phyloP scores from a whole-genome alignment of 2,113 vertebrate genomes.

The Varanus komodoensis region DNA sequence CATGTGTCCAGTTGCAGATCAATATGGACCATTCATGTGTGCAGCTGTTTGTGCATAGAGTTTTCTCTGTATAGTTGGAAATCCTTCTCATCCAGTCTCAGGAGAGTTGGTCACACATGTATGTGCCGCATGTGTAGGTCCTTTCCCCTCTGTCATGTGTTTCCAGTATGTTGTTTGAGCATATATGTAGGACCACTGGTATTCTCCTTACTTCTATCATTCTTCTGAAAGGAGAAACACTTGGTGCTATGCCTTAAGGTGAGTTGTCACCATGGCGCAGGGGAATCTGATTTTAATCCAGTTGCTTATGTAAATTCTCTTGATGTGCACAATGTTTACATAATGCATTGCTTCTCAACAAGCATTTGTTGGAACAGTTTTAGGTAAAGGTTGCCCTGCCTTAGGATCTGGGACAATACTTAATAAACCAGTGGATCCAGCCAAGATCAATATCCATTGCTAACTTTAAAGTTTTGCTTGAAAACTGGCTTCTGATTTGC shows the following conservation, averaged over 20 bases:
- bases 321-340: not conserved
- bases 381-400: not conserved
- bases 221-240: not conserved
- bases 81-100: too few species aligned
- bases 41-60: too few species aligned
- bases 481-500: not conserved
- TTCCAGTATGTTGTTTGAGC: not conserved
- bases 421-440: not conserved
- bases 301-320: not conserved
- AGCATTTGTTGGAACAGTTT: not conserved
- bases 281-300: not conserved
- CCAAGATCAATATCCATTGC: not conserved
- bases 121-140: too few species aligned
- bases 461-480: not conserved
- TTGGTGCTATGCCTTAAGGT: not conserved
- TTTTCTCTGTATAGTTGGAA: too few species aligned
- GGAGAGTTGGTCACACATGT: too few species aligned
- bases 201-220: not conserved
- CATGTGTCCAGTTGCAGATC: too few species aligned
- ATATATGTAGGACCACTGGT: not conserved
- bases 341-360: not conserved
- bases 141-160: not conserved
- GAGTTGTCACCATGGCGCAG: not conserved
- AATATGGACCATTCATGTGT: too few species aligned
- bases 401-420: not conserved